These are phyloP conservation scores for Octodon degus DNA, from an alignment of 2,113 vertebrate genomes.

Conservation along the genomic window DNA sequence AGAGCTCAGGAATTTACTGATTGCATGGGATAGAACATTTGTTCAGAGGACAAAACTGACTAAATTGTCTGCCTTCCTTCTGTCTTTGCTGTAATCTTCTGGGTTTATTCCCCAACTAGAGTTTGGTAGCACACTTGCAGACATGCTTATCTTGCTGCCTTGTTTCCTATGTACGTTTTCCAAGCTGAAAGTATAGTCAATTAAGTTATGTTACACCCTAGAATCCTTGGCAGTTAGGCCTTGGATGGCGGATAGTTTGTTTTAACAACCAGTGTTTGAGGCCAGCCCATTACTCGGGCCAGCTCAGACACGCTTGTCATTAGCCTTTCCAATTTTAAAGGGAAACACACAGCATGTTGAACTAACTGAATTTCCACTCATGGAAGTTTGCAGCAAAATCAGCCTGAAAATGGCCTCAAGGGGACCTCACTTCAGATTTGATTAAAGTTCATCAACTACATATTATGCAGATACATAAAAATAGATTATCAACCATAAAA, in stretches of 20 bases:
- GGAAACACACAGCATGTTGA: conserved; percentile 59
- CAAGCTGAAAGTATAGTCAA: conserved; percentile 74
- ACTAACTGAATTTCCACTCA: conserved; percentile 73
- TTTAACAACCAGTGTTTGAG: conserved; percentile 80
- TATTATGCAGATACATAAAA: conserved; percentile 79
- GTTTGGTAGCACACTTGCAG: conserved; percentile 67
- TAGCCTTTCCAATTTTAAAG: conserved; percentile 73
- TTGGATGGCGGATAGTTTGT: conserved; percentile 74
- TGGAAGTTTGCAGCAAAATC: conserved; percentile 74
- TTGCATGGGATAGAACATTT: not conserved
- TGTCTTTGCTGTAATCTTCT: conserved; percentile 71
- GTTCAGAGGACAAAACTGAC: conserved; percentile 19
- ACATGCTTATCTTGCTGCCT: conserved; percentile 77
- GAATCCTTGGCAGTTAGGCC: conserved; percentile 69
- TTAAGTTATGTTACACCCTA: conserved; percentile 78
- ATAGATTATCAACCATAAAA: conserved; percentile 78
- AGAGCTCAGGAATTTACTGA: not conserved
- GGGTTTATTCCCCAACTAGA: conserved; percentile 73
- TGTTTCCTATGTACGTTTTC: conserved; percentile 83
- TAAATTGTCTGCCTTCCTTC: conserved; percentile 16
- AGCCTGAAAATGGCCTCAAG: conserved; percentile 72
- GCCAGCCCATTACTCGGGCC: conserved; percentile 67
- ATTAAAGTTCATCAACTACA: conserved; percentile 75
- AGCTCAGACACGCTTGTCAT: conserved; percentile 81
- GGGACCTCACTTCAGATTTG: conserved; percentile 78